Evolutionary conservation across 1,140 invertebrate species (phyloP).

Genomic region (Drosophila busckii): DNA sequence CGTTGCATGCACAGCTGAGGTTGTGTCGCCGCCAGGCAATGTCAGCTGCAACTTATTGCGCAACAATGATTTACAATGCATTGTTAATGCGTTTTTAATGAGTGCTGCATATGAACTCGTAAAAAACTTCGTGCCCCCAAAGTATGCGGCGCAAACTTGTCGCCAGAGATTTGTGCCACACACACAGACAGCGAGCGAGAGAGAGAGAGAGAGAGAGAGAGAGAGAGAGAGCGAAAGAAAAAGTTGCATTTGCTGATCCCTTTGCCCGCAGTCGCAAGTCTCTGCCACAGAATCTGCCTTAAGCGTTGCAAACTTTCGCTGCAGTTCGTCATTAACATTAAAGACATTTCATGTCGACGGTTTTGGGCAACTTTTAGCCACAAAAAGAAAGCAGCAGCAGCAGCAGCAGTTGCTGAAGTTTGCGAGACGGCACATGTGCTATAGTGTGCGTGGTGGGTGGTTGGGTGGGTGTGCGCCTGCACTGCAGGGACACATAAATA

Average conservation of each 20-base stretch:
- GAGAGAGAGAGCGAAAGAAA: too few species aligned
- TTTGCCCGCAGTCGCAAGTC: constrained; percentile 14
- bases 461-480: constrained; percentile 5
- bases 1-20: constrained; percentile 20
- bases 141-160: constrained; percentile 59
- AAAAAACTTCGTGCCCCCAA: constrained; percentile 30
- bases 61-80: constrained; percentile 68
- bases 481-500: constrained; percentile 71
- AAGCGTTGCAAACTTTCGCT: constrained; percentile 59
- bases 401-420: constrained; percentile 14
- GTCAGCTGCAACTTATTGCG: constrained; percentile 55
- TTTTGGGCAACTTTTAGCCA: not conserved
- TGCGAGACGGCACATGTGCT: constrained; percentile 17
- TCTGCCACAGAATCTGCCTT: constrained; percentile 66
- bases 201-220: too few species aligned
- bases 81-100: constrained; percentile 75
- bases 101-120: constrained; percentile 34
- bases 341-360: constrained; percentile 55
- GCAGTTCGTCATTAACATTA: constrained; percentile 70
- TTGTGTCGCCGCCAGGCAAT: constrained; percentile 4
- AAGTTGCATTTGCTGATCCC: constrained; percentile 36
- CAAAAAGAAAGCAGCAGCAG: constrained; percentile 3
- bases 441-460: constrained; percentile 4
- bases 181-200: constrained; percentile 19
- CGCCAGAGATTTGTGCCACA: constrained; percentile 44